A percentile compares a stretch with the other conserved stretches of the same genome.
Evolutionary conservation across 2,113 vertebrate species (phyloP).

Genomic region (Microcebus ravelobensis): DNA sequence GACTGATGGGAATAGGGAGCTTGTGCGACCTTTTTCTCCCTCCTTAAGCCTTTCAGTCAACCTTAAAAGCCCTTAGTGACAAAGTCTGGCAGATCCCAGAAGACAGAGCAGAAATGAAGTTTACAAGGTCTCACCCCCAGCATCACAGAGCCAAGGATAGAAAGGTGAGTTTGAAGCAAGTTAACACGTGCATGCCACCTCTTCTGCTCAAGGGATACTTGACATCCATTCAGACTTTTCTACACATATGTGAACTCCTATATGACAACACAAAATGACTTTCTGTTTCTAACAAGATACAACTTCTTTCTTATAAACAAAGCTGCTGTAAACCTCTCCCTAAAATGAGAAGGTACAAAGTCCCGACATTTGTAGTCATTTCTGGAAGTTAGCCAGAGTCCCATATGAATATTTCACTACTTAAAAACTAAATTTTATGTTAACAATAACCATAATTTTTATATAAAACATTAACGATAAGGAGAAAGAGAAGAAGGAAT

Average conservation of each 20-base stretch:
- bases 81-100: background rate
- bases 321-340: background rate
- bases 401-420: background rate
- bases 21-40: background rate
- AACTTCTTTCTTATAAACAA: background rate
- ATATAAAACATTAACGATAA: background rate
- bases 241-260: background rate
- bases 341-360: background rate
- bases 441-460: background rate
- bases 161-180: background rate
- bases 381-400: background rate
- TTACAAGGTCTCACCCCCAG: background rate
- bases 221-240: background rate
- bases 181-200: background rate
- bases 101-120: background rate
- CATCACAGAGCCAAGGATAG: background rate
- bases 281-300: background rate
- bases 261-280: background rate
- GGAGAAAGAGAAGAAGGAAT: background rate
- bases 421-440: background rate
- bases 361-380: background rate
- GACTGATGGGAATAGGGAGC: background rate
- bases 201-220: background rate
- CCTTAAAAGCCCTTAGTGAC: background rate
- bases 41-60: background rate